These are phyloP conservation scores for Argynnis bischoffii DNA, from an alignment of 2,888 invertebrate species.

Conservation along the genomic window DNA sequence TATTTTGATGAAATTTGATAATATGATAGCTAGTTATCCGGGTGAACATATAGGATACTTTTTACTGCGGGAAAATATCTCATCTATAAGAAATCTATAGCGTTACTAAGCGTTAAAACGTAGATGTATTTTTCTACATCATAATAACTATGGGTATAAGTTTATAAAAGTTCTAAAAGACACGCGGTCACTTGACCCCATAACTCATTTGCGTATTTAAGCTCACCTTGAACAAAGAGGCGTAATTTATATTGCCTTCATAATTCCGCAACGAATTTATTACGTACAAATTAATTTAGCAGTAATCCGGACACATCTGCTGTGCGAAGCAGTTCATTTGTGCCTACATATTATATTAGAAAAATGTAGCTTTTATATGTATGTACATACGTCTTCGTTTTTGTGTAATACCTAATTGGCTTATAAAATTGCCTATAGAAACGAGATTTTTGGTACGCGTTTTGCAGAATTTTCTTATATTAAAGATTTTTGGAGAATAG, in stretches of 20 bases:
- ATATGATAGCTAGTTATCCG: too few relatives aligned
- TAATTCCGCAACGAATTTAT: conserved; percentile 68
- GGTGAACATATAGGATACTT: too few relatives aligned
- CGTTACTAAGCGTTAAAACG: too few relatives aligned
- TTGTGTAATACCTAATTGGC: conserved; percentile 12
- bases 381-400: conserved; percentile 7
- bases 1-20: too few relatives aligned
- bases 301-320: conserved; percentile 61
- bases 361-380: conserved; percentile 10
- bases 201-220: conserved; percentile 41
- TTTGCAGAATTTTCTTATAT: too few relatives aligned
- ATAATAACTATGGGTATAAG: not conserved
- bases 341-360: conserved; percentile 39
- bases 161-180: conserved; percentile 22
- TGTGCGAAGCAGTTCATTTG: conserved; percentile 49
- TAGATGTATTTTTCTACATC: too few relatives aligned
- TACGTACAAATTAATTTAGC: conserved; percentile 64
- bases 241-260: conserved; percentile 66
- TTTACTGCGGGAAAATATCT: too few relatives aligned
- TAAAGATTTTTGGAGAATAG: too few relatives aligned
- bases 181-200: conserved; percentile 27
- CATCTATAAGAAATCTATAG: too few relatives aligned
- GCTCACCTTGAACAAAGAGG: conserved; percentile 49
- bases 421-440: conserved; percentile 1
- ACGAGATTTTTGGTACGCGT: not conserved